A percentile compares a stretch with the other conserved stretches of the same genome.
phyloP scores from a whole-genome alignment of 2,888 invertebrate genomes.

The Dione juno region DNA sequence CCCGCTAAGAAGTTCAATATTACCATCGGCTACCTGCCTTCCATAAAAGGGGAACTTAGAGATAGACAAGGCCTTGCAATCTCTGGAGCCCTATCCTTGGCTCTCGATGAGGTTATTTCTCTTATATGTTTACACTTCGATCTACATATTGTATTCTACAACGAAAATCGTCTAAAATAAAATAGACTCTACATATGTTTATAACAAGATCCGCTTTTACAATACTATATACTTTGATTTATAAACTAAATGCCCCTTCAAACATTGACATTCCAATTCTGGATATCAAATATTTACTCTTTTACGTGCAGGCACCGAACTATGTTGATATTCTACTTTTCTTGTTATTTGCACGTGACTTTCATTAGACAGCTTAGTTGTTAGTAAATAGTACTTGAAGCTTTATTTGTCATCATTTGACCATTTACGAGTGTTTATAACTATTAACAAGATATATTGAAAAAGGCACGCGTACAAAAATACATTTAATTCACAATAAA shows the following conservation, averaged over 20 bases:
- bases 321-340: conserved; percentile 21
- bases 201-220: background rate
- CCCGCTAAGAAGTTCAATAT: conserved; percentile 78
- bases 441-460: background rate
- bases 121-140: background rate
- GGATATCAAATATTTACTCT: conserved; percentile 34
- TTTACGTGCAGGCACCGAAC: conserved; percentile 21
- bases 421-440: background rate
- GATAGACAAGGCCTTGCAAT: conserved; percentile 93
- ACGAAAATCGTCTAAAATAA: background rate
- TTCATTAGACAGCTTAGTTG: conserved; percentile 4
- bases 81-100: conserved; percentile 95
- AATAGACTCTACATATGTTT: background rate
- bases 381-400: background rate
- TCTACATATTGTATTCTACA: background rate
- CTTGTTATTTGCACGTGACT: conserved; percentile 19
- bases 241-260: conserved; percentile 22
- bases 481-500: too few species aligned
- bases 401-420: background rate
- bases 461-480: background rate
- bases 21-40: conserved; percentile 93
- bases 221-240: conserved; percentile 14
- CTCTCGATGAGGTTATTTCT: conserved; percentile 89
- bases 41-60: conserved; percentile 89
- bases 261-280: conserved; percentile 36